phyloP scores from a whole-genome alignment of 1,140 invertebrate genomes.

The Drosophila subpulchrella region DNA sequence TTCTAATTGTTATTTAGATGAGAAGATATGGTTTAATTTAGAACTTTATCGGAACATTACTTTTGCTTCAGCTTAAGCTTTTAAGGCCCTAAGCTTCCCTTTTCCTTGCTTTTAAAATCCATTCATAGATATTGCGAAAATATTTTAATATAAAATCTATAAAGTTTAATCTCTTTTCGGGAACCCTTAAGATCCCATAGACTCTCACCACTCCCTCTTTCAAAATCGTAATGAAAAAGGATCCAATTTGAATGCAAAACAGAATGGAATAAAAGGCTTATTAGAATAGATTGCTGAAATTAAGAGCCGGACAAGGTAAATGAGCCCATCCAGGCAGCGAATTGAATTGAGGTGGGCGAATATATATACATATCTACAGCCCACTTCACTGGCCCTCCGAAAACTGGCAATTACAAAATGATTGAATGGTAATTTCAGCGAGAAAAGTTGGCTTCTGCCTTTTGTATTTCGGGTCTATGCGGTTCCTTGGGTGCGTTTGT shows the following conservation, averaged over 20 bases:
- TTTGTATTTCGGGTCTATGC: slow-evolving; percentile 38
- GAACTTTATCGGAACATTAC: too few species aligned
- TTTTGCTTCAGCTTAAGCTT: too few species aligned
- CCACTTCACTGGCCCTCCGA: neutral
- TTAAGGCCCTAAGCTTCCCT: neutral
- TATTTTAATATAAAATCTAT: slow-evolving; percentile 20
- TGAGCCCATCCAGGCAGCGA: slow-evolving; percentile 28
- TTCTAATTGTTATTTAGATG: too few species aligned
- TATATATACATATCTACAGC: neutral
- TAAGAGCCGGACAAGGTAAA: slow-evolving; percentile 57
- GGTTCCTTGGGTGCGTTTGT: slow-evolving; percentile 4
- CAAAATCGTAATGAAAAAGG: slow-evolving; percentile 27
- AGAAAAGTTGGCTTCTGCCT: slow-evolving; percentile 57
- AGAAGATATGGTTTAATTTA: too few species aligned
- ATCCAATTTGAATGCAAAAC: slow-evolving; percentile 68
- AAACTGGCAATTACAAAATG: slow-evolving; percentile 76
- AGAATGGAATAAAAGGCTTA: slow-evolving; percentile 53
- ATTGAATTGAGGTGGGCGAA: slow-evolving; percentile 20
- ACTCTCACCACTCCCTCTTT: neutral
- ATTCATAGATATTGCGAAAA: neutral
- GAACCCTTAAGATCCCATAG: neutral
- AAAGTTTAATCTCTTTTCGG: slow-evolving; percentile 2
- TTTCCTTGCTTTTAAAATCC: neutral
- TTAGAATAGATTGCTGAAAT: slow-evolving; percentile 79
- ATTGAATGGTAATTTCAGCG: slow-evolving; percentile 83